Conservation (phyloP, 2,797 vertebrate genomes). For the Tapera naevia region DNA sequence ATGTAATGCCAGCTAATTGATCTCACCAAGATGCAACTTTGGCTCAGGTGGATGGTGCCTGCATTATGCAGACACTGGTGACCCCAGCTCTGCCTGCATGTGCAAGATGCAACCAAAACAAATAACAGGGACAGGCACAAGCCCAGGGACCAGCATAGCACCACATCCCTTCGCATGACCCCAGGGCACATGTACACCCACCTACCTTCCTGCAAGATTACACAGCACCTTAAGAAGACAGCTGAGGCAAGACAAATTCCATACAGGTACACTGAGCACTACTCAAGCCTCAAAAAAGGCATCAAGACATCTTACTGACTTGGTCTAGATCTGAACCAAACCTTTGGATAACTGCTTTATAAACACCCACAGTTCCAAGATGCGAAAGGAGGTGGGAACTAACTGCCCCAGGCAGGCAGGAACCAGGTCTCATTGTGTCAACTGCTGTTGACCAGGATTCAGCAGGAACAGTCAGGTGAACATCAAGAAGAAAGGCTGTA, state of each 20-base stretch:
- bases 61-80: background rate
- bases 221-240: rapidly evolving
- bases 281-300: background rate
- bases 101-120: rapidly evolving
- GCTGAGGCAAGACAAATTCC: background rate
- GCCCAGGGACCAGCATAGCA: background rate
- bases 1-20: rapidly evolving
- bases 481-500: background rate
- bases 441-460: background rate
- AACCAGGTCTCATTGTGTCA: background rate
- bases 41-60: background rate
- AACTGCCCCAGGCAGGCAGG: background rate
- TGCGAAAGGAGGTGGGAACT: background rate
- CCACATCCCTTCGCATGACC: rapidly evolving
- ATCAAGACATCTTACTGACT: background rate
- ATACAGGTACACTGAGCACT: background rate
- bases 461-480: background rate
- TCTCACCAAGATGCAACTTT: rapidly evolving
- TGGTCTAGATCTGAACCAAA: background rate
- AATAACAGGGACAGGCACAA: rapidly evolving
- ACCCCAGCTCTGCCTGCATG: rapidly evolving
- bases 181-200: background rate
- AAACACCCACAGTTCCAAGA: background rate
- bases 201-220: rapidly evolving
- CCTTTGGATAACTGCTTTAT: background rate